phyloP scores from a whole-genome alignment of 2,797 vertebrate species.

The Tragelaphus eurycerus region DNA sequence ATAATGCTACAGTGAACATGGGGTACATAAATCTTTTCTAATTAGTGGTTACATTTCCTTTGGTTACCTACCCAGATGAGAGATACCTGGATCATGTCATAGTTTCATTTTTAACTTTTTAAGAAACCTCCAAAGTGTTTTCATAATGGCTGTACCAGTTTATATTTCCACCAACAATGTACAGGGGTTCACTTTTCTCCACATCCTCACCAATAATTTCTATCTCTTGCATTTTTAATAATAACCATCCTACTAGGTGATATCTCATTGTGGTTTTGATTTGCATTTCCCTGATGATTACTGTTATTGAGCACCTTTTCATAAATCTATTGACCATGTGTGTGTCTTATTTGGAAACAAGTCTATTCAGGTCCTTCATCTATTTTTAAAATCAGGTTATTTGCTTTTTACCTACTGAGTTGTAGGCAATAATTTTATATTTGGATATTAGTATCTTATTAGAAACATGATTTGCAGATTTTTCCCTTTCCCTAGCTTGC shows the following conservation, averaged over 20 bases:
- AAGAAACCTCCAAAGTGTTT: background rate
- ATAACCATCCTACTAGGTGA: background rate
- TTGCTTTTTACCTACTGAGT: background rate
- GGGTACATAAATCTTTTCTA: background rate
- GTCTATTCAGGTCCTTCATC: background rate
- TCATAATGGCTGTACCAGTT: background rate
- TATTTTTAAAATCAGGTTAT: background rate
- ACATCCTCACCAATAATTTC: background rate
- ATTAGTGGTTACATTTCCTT: background rate
- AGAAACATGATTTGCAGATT: background rate
- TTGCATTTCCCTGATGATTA: constrained; percentile 6
- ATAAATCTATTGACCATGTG: background rate
- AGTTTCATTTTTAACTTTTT: background rate
- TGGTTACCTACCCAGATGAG: background rate
- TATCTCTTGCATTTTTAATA: background rate
- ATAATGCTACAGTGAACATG: background rate
- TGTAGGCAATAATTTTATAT: background rate
- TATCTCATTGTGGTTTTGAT: background rate
- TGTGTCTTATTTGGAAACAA: background rate
- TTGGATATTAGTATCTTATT: background rate
- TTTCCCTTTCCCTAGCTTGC: background rate
- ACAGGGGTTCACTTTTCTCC: background rate
- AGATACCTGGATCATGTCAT: background rate
- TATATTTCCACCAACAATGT: background rate
- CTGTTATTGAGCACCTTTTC: background rate